Evolutionary conservation across 2,113 vertebrate genomes (phyloP), one percentile per base, ranked within the genome.

Genomic region (Cryptomyrus ogoouensis): DNA sequence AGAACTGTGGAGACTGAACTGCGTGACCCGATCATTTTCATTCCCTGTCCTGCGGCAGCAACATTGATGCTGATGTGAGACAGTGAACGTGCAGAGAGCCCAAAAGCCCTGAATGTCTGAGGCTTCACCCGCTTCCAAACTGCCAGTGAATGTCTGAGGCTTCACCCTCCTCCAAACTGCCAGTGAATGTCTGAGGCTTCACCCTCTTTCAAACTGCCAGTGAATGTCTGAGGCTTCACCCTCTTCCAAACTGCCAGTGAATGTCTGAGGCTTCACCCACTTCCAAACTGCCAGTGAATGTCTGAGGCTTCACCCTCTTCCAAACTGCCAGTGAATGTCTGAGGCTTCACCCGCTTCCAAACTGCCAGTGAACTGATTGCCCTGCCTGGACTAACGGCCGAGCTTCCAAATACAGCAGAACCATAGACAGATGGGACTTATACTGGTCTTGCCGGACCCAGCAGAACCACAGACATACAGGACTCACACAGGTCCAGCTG

Each of bases 401-500:
- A 31, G 10, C 70, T 47, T 21, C 12, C 74, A 24, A 24, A 49
- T 44, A 35, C 74, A 42, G 13, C 74, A 42, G 31, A 50, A 50
- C 47, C 47, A 49, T 12, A 50, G 12, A 50, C 12, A 50, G 9
- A 50, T 1, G 3, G 49, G 49, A 49, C 47, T 12, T 9, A 49
- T 2, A 49, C 47, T 49, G 10, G 10, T 49, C 47, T 2, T 49
- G 47, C 10, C 2, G 10, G 47, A 49, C 47, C 1, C 62, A 70
- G 8, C 62, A 31, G 24, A 39, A 77, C 3, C 13, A 31, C 31
- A 15, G n/a, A 74, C 31, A 74, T 0, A 44, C 31, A 53, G 12
- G 91, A 94, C 96, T 97, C 91, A 97, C 96, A 83, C 95, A 96
- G 44, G 94, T 90, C 9, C 96, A 96, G 44, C 93, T 95, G 9